These are phyloP conservation scores for Drosophila tropicalis DNA, from an alignment of 1,140 invertebrate genomes.

Conservation along the genomic window DNA sequence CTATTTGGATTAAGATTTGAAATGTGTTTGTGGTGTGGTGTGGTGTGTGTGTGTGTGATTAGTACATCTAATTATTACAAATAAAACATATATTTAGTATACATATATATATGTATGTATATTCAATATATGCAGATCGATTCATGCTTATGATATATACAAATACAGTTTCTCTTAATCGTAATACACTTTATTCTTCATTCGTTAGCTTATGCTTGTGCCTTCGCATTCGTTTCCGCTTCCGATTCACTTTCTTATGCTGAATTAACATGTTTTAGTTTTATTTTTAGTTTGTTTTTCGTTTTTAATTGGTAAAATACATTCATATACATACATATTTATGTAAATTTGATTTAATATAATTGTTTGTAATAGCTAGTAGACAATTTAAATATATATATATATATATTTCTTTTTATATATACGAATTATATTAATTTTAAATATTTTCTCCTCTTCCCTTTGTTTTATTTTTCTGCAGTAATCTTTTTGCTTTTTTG, in stretches of 20 bases:
- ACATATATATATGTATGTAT: conserved; percentile 6
- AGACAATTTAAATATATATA: conserved; percentile 38
- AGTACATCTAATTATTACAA: conserved; percentile 40
- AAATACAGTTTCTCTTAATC: conserved; percentile 12
- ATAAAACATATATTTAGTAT: conserved; percentile 37
- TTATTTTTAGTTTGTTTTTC: conserved; percentile 38
- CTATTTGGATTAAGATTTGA: neutral
- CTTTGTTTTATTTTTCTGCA: conserved; percentile 6
- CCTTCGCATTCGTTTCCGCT: neutral
- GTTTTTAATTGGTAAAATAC: conserved; percentile 17
- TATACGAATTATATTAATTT: conserved; percentile 40
- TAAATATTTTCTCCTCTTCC: conserved; percentile 29
- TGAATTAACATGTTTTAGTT: conserved; percentile 10
- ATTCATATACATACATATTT: conserved; percentile 36
- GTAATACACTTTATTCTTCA: neutral
- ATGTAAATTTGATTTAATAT: conserved; percentile 42
- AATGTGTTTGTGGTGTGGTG: neutral
- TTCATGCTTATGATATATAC: conserved; percentile 9
- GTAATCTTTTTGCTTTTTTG: conserved; percentile 51
- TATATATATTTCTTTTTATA: conserved; percentile 19
- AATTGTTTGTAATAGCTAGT: conserved; percentile 41
- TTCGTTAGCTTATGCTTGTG: neutral
- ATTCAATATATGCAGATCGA: conserved; percentile 17
- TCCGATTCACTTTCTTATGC: neutral
- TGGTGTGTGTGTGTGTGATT: conserved; percentile 19